A percentile compares a stretch with the other conserved stretches of the same genome.
These are phyloP conservation scores for Lateolabrax maculatus DNA, from an alignment of 2,797 vertebrate genomes.

Conservation along the genomic window DNA sequence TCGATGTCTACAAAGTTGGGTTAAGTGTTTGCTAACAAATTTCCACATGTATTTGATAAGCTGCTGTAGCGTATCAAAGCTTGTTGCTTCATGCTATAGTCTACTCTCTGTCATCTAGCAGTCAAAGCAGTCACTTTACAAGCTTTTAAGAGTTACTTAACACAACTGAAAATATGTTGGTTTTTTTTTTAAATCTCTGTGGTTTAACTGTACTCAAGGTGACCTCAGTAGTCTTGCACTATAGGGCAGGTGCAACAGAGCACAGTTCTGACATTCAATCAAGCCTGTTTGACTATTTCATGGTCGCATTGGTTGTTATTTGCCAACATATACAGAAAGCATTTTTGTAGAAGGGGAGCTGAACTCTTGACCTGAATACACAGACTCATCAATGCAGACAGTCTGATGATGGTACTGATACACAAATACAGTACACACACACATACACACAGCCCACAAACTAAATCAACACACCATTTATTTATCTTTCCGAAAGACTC, in stretches of 20 bases:
- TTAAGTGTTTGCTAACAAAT: background rate
- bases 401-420: background rate
- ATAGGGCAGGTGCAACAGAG: background rate
- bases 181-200: background rate
- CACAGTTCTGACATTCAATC: conserved; percentile 15
- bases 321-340: conserved; percentile 38
- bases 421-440: conserved; percentile 17
- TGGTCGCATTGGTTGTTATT: conserved; percentile 26
- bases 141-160: background rate
- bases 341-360: conserved; percentile 30
- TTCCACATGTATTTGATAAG: background rate
- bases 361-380: conserved; percentile 53
- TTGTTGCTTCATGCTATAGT: background rate
- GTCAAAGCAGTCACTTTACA: background rate
- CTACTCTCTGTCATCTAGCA: background rate
- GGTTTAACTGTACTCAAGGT: background rate
- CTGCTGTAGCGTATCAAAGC: background rate
- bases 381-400: conserved; percentile 35
- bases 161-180: background rate
- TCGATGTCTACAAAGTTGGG: background rate
- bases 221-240: background rate
- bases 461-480: conserved; percentile 71
- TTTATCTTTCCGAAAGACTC: conserved; percentile 61
- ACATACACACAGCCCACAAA: conserved; percentile 46
- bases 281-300: conserved; percentile 42